Percentiles rank a stretch among this genome's conserved stretches.
These are phyloP conservation scores for Dilophus febrilis DNA, from an alignment of 2,888 invertebrate species.

Conservation along the genomic window DNA sequence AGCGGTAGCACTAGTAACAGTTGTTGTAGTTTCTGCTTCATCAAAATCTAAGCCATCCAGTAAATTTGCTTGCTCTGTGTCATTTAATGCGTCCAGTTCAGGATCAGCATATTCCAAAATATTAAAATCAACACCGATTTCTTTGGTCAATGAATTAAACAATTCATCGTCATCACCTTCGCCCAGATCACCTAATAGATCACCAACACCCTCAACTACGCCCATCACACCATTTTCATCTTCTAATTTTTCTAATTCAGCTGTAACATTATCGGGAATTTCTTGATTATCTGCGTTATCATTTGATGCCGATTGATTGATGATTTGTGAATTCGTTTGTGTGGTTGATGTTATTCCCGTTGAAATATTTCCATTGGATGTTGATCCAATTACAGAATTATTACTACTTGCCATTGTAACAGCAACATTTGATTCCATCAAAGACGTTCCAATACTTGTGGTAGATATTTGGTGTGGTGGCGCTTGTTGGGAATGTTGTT, in stretches of 20 bases:
- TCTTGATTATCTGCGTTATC: conserved; percentile 36
- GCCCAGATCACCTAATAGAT: conserved; percentile 64
- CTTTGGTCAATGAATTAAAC: conserved; percentile 50
- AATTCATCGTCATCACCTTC: conserved; percentile 83
- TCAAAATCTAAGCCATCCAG: conserved; percentile 72
- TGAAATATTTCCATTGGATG: too few species aligned
- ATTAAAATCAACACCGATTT: conserved; percentile 88
- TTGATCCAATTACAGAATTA: too few species aligned
- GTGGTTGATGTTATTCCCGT: too few species aligned
- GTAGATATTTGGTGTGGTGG: conserved; percentile 14
- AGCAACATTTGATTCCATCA: too few species aligned
- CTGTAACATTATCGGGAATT: conserved; percentile 48
- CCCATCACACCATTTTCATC: conserved; percentile 40
- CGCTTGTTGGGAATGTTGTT: too few species aligned
- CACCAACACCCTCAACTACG: conserved; percentile 51
- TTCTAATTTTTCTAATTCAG: conserved; percentile 50
- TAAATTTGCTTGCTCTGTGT: conserved; percentile 67
- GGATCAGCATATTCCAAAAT: conserved; percentile 92
- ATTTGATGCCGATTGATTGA: too few species aligned
- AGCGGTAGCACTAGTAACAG: too few species aligned
- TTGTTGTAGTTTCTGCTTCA: conserved; percentile 55
- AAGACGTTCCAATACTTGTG: too few species aligned
- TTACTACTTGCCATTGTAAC: too few species aligned
- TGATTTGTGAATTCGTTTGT: too few species aligned
- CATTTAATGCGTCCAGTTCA: conserved; percentile 64